Conservation (phyloP, 1,140 invertebrate species). For the Spodoptera litura region DNA sequence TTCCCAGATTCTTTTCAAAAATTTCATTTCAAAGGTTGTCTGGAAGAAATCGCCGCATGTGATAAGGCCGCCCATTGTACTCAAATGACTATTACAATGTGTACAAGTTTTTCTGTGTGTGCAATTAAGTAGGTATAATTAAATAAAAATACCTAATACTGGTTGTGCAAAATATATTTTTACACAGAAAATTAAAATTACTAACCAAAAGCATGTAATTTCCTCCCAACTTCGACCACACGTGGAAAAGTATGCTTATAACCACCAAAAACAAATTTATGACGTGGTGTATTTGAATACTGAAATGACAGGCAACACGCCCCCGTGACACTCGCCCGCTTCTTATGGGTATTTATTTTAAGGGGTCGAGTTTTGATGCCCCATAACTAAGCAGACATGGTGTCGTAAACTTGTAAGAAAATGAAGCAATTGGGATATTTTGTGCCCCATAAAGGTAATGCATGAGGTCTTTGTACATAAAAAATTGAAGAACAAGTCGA, state of each 20-base stretch:
- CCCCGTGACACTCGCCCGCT: slow-evolving; percentile 5
- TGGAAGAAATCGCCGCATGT: no score
- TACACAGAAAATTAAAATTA: no score
- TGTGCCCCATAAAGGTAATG: background rate
- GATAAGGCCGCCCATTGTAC: no score
- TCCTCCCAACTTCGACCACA: background rate
- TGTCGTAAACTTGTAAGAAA: slow-evolving; percentile 1
- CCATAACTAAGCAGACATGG: background rate
- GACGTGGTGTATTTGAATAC: slow-evolving; percentile 38
- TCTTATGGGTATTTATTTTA: slow-evolving; percentile 29
- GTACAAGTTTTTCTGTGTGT: no score
- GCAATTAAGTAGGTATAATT: no score
- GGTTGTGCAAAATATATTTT: no score
- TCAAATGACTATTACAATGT: no score
- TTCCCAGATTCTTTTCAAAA: no score
- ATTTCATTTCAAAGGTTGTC: no score
- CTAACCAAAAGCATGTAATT: background rate
- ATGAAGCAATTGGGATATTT: background rate
- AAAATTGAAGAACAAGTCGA: background rate
- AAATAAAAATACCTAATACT: no score
- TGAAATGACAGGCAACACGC: slow-evolving; percentile 27
- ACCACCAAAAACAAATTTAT: slow-evolving; percentile 28
- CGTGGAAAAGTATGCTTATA: background rate
- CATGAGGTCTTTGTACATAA: background rate
- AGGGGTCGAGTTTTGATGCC: slow-evolving; percentile 12